Percentiles rank a stretch among this genome's conserved stretches.
phyloP scores from a whole-genome alignment of 2,113 vertebrate species.

The Rissa tridactyla region DNA sequence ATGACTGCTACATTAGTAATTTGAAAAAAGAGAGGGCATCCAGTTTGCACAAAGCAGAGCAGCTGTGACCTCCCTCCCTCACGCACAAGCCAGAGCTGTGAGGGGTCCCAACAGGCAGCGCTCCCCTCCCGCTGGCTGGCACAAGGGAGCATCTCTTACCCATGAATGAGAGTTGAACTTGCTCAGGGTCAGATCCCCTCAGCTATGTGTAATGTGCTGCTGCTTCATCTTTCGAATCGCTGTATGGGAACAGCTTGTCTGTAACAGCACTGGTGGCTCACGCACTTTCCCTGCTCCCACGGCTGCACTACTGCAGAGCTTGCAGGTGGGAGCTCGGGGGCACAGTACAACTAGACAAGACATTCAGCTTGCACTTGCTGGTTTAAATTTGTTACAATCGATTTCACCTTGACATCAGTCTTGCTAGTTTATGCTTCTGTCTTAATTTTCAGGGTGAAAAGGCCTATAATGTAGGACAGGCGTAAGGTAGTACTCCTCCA shows the following conservation, averaged over 20 bases:
- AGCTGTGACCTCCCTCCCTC: background rate
- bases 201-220: fast-evolving
- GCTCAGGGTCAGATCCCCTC: background rate
- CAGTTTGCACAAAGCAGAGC: background rate
- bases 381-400: background rate
- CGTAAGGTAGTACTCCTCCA: background rate
- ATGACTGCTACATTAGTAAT: no score
- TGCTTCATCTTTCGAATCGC: fast-evolving
- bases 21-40: background rate
- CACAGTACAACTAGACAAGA: fast-evolving
- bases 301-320: fast-evolving
- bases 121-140: background rate
- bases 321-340: background rate
- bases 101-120: background rate
- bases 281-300: fast-evolving
- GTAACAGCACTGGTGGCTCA: fast-evolving
- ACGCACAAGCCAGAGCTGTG: fast-evolving
- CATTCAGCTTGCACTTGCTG: background rate
- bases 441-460: background rate
- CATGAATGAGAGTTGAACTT: background rate
- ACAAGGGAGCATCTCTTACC: background rate
- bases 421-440: background rate
- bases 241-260: background rate
- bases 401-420: background rate
- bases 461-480: background rate